These are phyloP conservation scores for Apostichopus parvimensis DNA, from an alignment of 35 echinoderm and acorn worm species.

Conservation along the genomic window DNA sequence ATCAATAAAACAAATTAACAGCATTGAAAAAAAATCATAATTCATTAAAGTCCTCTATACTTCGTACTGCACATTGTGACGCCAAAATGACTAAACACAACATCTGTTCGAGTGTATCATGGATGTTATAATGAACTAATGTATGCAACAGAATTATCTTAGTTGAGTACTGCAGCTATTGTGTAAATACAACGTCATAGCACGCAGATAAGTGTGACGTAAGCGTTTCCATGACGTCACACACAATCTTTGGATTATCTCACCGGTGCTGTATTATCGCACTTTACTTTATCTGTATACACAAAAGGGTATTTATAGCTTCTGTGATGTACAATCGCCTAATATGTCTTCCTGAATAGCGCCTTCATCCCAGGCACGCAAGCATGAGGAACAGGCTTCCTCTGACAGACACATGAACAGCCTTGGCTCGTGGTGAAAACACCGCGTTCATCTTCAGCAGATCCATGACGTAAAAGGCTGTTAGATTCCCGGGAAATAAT, in stretches of 20 bases:
- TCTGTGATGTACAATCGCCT: not conserved
- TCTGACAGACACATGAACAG: not conserved
- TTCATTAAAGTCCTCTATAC: too few species aligned
- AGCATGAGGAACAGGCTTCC: too few species aligned
- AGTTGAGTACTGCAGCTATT: not conserved
- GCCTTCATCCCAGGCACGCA: not conserved
- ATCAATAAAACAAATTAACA: too few species aligned
- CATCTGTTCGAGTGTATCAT: too few species aligned
- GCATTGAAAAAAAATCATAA: too few species aligned
- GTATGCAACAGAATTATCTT: too few species aligned
- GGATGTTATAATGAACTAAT: too few species aligned
- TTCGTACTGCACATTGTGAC: too few species aligned
- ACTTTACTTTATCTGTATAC: not conserved
- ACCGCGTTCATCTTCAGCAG: slow-evolving; percentile 22
- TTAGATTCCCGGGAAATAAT: not conserved
- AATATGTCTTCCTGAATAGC: not conserved
- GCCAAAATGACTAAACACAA: too few species aligned
- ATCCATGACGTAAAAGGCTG: slow-evolving; percentile 10
- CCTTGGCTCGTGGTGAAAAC: slow-evolving; percentile 12
- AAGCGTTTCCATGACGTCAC: not conserved
- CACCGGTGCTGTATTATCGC: not conserved
- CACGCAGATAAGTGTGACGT: not conserved
- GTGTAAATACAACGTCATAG: not conserved
- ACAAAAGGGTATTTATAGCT: not conserved
- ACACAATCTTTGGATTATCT: not conserved